Conservation (phyloP, 2,888 invertebrate species). For the Lasioglossum oenotherae region DNA sequence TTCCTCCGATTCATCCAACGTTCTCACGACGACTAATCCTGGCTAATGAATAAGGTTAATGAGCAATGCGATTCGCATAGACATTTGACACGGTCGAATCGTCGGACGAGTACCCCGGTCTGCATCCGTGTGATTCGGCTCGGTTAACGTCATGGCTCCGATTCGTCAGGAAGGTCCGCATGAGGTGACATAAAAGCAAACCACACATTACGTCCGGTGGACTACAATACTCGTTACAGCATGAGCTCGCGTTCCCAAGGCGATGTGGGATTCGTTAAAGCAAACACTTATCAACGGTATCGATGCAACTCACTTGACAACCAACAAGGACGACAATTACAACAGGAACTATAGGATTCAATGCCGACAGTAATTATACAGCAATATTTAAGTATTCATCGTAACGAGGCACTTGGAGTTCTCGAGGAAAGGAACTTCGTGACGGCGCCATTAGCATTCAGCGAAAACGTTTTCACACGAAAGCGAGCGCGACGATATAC, state of each 20-base stretch:
- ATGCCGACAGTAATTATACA: not conserved
- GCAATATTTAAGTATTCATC: not conserved
- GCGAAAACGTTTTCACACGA: constrained; percentile 4
- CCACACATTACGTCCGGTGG: constrained; percentile 66
- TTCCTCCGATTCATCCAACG: too few relatives aligned
- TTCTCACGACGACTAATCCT: too few relatives aligned
- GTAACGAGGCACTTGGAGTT: not conserved
- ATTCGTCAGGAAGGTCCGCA: constrained; percentile 50
- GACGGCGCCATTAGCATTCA: constrained; percentile 14
- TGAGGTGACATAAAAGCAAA: constrained; percentile 58
- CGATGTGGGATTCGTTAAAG: constrained; percentile 8
- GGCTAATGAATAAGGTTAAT: not conserved
- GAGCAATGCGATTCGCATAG: not conserved
- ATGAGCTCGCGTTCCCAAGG: constrained; percentile 48
- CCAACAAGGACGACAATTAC: too few relatives aligned
- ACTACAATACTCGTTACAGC: constrained; percentile 45
- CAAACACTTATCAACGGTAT: not conserved
- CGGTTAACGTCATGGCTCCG: constrained; percentile 50
- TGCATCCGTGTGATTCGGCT: constrained; percentile 33
- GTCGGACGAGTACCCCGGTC: constrained; percentile 20
- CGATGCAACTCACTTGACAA: not conserved
- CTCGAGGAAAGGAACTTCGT: not conserved
- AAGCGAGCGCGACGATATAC: not conserved
- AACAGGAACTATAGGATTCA: not conserved
- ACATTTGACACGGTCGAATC: not conserved